Conservation (phyloP, 2,113 vertebrate genomes). For the Oryctolagus cuniculus region DNA sequence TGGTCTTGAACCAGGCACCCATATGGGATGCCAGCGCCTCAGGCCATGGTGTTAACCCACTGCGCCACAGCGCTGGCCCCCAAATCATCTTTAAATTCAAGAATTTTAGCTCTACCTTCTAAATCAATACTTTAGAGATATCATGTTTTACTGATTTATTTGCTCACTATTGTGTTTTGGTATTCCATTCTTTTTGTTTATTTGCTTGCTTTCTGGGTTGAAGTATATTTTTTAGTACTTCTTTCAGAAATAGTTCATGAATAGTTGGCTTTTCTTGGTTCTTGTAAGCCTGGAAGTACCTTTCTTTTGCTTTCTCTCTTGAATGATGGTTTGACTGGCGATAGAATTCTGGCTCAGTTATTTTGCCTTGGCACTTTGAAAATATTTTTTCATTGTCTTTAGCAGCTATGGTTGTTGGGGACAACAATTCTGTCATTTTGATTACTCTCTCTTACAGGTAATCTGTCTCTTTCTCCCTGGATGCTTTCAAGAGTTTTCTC, state of each 20-base stretch:
- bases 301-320: background rate
- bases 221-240: background rate
- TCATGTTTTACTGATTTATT: background rate
- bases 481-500: slow-evolving; percentile 12
- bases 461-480: slow-evolving; percentile 20
- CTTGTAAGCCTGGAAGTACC: background rate
- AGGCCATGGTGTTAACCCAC: too few species aligned
- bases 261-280: background rate
- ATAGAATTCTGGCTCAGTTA: slow-evolving; percentile 6
- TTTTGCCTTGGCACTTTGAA: slow-evolving; percentile 16
- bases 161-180: background rate
- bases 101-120: slow-evolving; percentile 20
- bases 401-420: slow-evolving; percentile 2
- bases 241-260: background rate
- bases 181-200: background rate
- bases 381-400: background rate
- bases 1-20: too few species aligned
- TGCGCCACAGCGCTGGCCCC: background rate
- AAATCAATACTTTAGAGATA: background rate
- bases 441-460: background rate
- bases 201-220: background rate
- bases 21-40: too few species aligned
- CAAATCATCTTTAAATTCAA: background rate
- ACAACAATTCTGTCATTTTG: background rate
- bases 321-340: background rate